A percentile compares a stretch with the other conserved stretches of the same genome.
Conservation (phyloP, 1,140 invertebrate species). For the Lasioglossum baleicum region DNA sequence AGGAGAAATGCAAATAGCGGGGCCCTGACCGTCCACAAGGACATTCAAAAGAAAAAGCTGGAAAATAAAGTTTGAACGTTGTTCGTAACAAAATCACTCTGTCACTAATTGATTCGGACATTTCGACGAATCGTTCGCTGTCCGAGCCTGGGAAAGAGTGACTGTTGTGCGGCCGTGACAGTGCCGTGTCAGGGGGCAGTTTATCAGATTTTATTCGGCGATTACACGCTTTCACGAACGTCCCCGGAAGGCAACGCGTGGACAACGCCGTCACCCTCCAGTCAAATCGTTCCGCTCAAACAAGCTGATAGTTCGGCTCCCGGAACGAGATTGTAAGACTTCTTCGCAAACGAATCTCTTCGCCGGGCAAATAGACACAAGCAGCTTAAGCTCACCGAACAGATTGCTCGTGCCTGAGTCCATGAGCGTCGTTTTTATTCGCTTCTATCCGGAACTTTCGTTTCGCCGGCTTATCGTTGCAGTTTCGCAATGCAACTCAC, state of each 20-base stretch:
- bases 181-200: background rate
- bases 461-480: background rate
- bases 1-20: no score
- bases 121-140: no score
- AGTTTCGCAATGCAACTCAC: background rate
- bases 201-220: conserved; percentile 10
- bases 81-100: no score
- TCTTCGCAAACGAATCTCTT: conserved; percentile 41
- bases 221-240: conserved; percentile 12
- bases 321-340: conserved; percentile 40
- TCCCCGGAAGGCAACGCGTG: background rate
- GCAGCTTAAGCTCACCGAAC: conserved; percentile 36
- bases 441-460: background rate
- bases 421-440: conserved; percentile 18
- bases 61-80: no score
- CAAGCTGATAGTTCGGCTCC: conserved; percentile 39
- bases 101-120: no score
- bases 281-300: conserved; percentile 31
- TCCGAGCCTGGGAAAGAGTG: no score
- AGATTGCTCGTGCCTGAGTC: conserved; percentile 26
- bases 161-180: no score
- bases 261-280: conserved; percentile 15
- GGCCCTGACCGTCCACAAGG: no score
- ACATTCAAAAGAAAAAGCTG: no score
- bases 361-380: conserved; percentile 41